Conservation (phyloP, 2,797 vertebrate genomes). For the Tachyglossus aculeatus region DNA sequence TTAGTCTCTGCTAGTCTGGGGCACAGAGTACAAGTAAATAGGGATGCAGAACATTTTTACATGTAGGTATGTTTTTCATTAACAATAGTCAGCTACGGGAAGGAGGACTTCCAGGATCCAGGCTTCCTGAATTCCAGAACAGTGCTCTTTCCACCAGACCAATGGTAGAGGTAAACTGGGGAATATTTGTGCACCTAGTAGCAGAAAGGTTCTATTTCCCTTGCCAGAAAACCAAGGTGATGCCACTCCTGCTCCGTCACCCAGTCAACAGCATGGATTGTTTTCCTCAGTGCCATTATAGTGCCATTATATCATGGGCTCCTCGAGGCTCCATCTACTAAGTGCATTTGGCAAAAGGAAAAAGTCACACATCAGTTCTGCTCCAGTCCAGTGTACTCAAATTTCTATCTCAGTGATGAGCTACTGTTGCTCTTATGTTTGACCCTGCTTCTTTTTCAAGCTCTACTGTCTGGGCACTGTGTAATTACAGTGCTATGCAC, state of each 20-base stretch:
- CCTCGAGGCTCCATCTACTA: not conserved
- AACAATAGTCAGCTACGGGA: too few relatives aligned
- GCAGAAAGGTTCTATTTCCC: not conserved
- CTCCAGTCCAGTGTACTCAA: not conserved
- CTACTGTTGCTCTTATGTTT: slow-evolving; percentile 11
- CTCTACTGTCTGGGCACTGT: slow-evolving; percentile 22
- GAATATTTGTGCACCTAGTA: not conserved
- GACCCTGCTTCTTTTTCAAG: slow-evolving; percentile 19
- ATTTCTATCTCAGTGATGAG: slow-evolving; percentile 7
- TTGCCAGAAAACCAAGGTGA: not conserved
- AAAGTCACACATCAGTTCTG: slow-evolving; percentile 5
- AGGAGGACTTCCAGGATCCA: too few relatives aligned
- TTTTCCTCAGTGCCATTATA: not conserved
- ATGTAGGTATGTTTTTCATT: too few relatives aligned
- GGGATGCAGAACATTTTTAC: too few relatives aligned
- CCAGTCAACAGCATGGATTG: not conserved
- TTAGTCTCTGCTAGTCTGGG: too few relatives aligned
- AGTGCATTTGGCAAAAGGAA: slow-evolving; percentile 1
- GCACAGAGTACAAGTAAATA: too few relatives aligned
- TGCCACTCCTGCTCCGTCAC: not conserved
- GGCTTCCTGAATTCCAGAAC: too few relatives aligned
- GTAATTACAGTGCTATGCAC: too few relatives aligned
- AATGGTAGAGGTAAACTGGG: too few relatives aligned
- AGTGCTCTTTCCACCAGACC: too few relatives aligned
- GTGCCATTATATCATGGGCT: not conserved